Percentiles rank a stretch among this genome's conserved stretches.
These are phyloP conservation scores for Periparus ater DNA, from an alignment of 2,797 vertebrate species.

Conservation along the genomic window DNA sequence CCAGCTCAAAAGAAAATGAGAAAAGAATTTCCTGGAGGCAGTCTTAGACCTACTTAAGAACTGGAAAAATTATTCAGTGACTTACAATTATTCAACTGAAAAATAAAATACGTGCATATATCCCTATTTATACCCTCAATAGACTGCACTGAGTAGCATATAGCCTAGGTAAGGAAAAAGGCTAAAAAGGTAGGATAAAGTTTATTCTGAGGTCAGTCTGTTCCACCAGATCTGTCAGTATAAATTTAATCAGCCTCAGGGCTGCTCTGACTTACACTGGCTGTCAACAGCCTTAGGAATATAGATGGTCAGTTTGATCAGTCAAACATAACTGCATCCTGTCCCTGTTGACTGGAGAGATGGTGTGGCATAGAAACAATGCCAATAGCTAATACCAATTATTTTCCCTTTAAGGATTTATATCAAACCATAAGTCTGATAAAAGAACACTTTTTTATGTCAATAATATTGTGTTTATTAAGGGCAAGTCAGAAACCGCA, in stretches of 20 bases:
- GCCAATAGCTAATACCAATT: background rate
- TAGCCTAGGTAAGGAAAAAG: background rate
- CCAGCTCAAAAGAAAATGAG: background rate
- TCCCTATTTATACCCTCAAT: background rate
- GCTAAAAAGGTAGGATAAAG: background rate
- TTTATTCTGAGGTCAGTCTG: conserved; percentile 25
- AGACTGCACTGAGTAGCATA: background rate
- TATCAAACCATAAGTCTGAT: background rate
- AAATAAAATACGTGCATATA: background rate
- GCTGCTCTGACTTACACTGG: background rate
- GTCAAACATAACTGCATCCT: background rate
- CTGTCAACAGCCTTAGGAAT: conserved; percentile 31
- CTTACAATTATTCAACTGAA: background rate
- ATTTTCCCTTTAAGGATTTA: background rate
- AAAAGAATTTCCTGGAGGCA: conserved; percentile 2
- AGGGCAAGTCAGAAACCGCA: background rate
- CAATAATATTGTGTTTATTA: background rate
- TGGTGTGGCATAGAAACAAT: background rate
- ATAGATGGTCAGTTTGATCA: background rate
- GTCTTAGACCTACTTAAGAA: conserved; percentile 33
- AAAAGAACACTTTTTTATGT: background rate
- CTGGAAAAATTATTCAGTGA: background rate
- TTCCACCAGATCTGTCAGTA: conserved; percentile 22
- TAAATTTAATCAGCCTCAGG: conserved; percentile 31
- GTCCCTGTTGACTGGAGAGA: background rate